These are phyloP conservation scores for Sus cebifrons DNA, from an alignment of 2,797 vertebrate species.

Conservation along the genomic window DNA sequence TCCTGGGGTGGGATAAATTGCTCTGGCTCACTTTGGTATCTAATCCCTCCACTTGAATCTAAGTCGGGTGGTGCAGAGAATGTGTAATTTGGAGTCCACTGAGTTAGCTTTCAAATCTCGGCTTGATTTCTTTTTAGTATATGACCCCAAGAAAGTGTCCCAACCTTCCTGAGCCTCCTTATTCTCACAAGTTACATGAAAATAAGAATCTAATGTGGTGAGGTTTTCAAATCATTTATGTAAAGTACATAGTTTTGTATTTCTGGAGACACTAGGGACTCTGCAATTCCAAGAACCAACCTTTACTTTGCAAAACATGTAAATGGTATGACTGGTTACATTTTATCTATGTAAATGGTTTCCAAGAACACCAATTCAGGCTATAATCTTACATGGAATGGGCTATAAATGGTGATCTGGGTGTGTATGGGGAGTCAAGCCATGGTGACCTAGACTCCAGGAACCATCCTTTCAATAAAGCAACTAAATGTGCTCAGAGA, in stretches of 20 bases:
- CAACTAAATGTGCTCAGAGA: not conserved
- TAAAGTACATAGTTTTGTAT: not conserved
- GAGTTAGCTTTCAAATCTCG: not conserved
- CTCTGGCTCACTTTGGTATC: not conserved
- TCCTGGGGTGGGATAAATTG: not conserved
- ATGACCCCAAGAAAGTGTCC: not conserved
- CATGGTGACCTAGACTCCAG: not conserved
- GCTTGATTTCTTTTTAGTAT: not conserved
- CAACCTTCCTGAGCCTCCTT: not conserved
- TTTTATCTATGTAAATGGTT: not conserved
- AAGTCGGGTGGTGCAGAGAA: not conserved
- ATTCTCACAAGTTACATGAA: constrained; percentile 2
- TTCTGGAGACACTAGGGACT: not conserved
- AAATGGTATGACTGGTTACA: not conserved
- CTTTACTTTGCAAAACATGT: constrained; percentile 16
- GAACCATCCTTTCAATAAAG: not conserved
- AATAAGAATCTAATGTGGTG: not conserved
- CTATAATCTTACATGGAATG: not conserved
- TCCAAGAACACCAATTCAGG: not conserved
- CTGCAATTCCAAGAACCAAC: not conserved
- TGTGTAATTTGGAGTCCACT: not conserved
- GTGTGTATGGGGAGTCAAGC: not conserved
- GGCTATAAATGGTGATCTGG: not conserved
- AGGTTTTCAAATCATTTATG: not conserved
- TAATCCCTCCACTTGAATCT: not conserved